A percentile compares a stretch with the other conserved stretches of the same genome.
Evolutionary conservation across 2,113 vertebrate genomes (phyloP).

Genomic region (Mustela lutreola): DNA sequence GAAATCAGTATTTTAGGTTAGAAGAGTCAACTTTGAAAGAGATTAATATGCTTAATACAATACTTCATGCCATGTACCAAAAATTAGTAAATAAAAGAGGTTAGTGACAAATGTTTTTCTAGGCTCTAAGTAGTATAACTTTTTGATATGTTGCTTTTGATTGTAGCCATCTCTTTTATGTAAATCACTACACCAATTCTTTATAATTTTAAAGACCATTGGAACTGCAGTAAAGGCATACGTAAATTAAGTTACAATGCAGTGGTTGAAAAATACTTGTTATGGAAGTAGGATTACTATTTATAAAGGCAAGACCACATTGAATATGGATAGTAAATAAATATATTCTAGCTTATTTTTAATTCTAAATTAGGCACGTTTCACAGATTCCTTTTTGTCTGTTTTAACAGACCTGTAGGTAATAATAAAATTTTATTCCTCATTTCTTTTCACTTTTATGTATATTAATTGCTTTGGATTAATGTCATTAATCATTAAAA

Average conservation of each 20-base stretch:
- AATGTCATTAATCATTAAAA: constrained; percentile 38
- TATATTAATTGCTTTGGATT: constrained; percentile 61
- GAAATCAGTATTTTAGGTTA: constrained; percentile 32
- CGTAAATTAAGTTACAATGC: constrained; percentile 1
- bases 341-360: neutral
- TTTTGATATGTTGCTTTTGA: neutral
- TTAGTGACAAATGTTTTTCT: neutral
- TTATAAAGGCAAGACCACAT: constrained; percentile 50
- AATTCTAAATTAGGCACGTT: constrained; percentile 8
- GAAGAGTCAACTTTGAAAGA: constrained; percentile 44
- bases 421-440: neutral
- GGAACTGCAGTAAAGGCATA: neutral
- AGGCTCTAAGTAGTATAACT: neutral
- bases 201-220: constrained; percentile 23
- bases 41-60: neutral
- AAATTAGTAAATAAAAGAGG: neutral
- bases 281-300: constrained; percentile 13
- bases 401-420: neutral
- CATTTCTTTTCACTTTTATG: neutral
- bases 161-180: neutral
- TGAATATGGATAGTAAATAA: neutral
- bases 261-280: constrained; percentile 42
- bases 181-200: neutral
- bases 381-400: constrained; percentile 18
- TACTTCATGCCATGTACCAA: neutral